Conservation (phyloP, 2,888 invertebrate species). For the Malachius bipustulatus region DNA sequence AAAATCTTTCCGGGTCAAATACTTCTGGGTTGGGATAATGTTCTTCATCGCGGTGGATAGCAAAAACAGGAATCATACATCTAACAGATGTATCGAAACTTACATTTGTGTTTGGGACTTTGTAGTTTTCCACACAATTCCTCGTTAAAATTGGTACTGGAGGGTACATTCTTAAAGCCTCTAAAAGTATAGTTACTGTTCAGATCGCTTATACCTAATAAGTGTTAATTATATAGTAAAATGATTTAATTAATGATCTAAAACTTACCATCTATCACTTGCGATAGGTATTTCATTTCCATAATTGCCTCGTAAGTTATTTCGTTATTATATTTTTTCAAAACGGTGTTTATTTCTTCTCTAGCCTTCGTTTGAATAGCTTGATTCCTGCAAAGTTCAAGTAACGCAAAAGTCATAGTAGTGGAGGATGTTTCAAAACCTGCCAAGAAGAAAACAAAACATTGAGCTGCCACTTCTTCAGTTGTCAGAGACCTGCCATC, state of each 20-base stretch:
- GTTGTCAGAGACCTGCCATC: slow-evolving; percentile 13
- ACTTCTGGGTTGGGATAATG: slow-evolving; percentile 15
- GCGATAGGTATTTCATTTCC: slow-evolving; percentile 39
- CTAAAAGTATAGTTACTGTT: too few relatives aligned
- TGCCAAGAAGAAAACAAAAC: slow-evolving; percentile 37
- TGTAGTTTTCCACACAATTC: slow-evolving; percentile 21
- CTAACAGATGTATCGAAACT: slow-evolving; percentile 28
- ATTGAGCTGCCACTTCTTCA: slow-evolving; percentile 30
- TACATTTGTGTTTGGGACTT: slow-evolving; percentile 25
- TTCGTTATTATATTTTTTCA: slow-evolving; percentile 26
- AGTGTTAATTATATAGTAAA: too few relatives aligned
- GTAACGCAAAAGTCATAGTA: slow-evolving; percentile 32
- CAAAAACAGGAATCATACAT: slow-evolving; percentile 20
- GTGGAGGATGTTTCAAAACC: slow-evolving; percentile 40
- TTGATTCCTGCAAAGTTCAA: slow-evolving; percentile 33
- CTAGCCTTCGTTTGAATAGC: slow-evolving; percentile 36
- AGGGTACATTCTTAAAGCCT: slow-evolving; percentile 31
- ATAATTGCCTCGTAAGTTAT: slow-evolving; percentile 35
- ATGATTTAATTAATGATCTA: too few relatives aligned
- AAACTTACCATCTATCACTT: slow-evolving; percentile 33
- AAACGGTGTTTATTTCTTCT: slow-evolving; percentile 31
- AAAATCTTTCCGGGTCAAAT: slow-evolving; percentile 18
- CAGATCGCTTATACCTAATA: too few relatives aligned
- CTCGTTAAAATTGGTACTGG: slow-evolving; percentile 22
- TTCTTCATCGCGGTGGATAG: slow-evolving; percentile 20